Percentiles rank a stretch among this genome's conserved stretches.
phyloP scores from a whole-genome alignment of 2,888 invertebrate genomes.

The Amphipoea oculea region DNA sequence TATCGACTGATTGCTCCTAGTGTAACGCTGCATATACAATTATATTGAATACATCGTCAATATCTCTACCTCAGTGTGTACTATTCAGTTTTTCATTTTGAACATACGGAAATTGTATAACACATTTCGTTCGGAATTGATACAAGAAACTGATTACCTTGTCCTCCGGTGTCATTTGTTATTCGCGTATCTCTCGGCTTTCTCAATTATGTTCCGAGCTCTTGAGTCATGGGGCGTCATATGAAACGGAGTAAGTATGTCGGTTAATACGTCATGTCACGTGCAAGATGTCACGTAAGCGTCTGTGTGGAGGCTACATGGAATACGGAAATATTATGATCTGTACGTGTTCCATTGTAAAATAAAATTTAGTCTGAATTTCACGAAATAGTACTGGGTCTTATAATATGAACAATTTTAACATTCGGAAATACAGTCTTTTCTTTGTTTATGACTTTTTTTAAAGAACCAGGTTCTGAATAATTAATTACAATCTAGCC shows the following conservation, averaged over 20 bases:
- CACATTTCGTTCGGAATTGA: slow-evolving; percentile 8
- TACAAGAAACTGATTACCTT: slow-evolving; percentile 12
- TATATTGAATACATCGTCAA: not conserved
- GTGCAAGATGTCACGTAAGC: slow-evolving; percentile 25
- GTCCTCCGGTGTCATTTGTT: not conserved
- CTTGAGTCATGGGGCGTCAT: slow-evolving; percentile 21
- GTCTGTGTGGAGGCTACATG: slow-evolving; percentile 5
- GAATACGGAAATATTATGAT: slow-evolving; percentile 18
- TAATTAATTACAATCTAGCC: no score
- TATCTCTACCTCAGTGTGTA: not conserved
- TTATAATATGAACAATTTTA: not conserved
- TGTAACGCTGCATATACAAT: not conserved
- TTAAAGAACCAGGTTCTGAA: not conserved
- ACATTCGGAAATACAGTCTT: not conserved
- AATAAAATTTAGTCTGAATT: not conserved
- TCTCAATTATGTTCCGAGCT: slow-evolving; percentile 22
- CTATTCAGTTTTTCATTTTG: not conserved
- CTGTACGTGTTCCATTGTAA: not conserved
- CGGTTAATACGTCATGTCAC: slow-evolving; percentile 34
- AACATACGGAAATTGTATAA: not conserved
- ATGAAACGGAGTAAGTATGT: slow-evolving; percentile 10
- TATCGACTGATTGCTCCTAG: not conserved
- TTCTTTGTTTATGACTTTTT: no score
- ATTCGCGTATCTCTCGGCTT: slow-evolving; percentile 10
- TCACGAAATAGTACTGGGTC: not conserved